Evolutionary conservation across 2,797 vertebrate species (phyloP).

Genomic region (Tarsius wallacei): DNA sequence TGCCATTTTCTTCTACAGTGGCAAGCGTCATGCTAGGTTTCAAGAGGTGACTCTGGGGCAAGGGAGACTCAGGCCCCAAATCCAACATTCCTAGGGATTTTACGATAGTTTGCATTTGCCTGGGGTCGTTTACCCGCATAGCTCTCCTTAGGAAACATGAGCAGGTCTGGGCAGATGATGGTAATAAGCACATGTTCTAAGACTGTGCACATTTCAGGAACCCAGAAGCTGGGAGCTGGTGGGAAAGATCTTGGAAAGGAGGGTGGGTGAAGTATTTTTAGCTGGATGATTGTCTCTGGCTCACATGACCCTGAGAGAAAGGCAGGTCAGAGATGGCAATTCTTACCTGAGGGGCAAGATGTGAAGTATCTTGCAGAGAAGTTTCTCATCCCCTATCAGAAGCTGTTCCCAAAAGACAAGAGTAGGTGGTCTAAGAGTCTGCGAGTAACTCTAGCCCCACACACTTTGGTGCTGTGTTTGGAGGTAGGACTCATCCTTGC

Average conservation of each 20-base stretch:
- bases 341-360: neutral
- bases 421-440: neutral
- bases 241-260: neutral
- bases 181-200: neutral
- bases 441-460: neutral
- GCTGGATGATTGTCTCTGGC: neutral
- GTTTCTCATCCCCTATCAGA: neutral
- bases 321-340: neutral
- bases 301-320: neutral
- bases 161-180: neutral
- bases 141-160: neutral
- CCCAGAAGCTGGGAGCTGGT: neutral
- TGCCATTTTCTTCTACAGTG: neutral
- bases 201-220: neutral
- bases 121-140: neutral
- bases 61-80: neutral
- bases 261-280: neutral
- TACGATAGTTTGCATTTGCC: neutral
- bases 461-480: neutral
- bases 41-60: neutral
- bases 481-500: fast-evolving
- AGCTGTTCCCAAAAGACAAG: constrained; percentile 23
- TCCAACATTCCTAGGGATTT: neutral
- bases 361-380: neutral
- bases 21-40: neutral